Evolutionary conservation across 2,888 invertebrate species (phyloP).

Genomic region (Arctia plantaginis): DNA sequence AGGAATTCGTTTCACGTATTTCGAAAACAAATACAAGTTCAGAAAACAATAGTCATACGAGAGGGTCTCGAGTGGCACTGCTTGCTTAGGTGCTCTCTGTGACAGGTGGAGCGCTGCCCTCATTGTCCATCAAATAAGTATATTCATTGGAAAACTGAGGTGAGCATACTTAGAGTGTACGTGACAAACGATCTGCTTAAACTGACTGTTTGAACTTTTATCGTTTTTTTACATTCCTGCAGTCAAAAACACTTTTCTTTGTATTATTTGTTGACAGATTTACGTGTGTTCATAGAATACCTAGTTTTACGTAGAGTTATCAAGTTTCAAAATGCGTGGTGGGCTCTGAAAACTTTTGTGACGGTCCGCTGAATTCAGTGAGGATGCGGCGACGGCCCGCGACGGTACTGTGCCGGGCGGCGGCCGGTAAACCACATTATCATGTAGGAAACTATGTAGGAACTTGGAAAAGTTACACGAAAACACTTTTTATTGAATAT

Average conservation of each 20-base stretch:
- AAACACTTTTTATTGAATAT: constrained; percentile 17
- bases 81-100: constrained; percentile 79
- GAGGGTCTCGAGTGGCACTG: constrained; percentile 68
- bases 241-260: constrained; percentile 37
- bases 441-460: constrained; percentile 31
- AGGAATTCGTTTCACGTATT: constrained; percentile 81
- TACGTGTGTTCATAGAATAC: constrained; percentile 39
- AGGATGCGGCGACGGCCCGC: constrained; percentile 73
- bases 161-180: constrained; percentile 61
- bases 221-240: constrained; percentile 41
- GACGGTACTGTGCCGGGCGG: constrained; percentile 68
- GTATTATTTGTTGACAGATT: constrained; percentile 35
- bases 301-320: constrained; percentile 56
- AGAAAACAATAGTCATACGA: constrained; percentile 79
- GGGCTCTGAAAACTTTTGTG: constrained; percentile 67
- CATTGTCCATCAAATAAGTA: constrained; percentile 66
- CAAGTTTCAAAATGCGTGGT: constrained; percentile 64
- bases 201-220: constrained; percentile 39
- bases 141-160: constrained; percentile 66
- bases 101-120: constrained; percentile 72
- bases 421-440: constrained; percentile 38
- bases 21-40: constrained; percentile 78
- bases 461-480: constrained; percentile 15
- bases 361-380: constrained; percentile 70
- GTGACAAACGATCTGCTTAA: constrained; percentile 43